phyloP scores from a whole-genome alignment of 2,797 vertebrate species.

The Scyliorhinus canicula region DNA sequence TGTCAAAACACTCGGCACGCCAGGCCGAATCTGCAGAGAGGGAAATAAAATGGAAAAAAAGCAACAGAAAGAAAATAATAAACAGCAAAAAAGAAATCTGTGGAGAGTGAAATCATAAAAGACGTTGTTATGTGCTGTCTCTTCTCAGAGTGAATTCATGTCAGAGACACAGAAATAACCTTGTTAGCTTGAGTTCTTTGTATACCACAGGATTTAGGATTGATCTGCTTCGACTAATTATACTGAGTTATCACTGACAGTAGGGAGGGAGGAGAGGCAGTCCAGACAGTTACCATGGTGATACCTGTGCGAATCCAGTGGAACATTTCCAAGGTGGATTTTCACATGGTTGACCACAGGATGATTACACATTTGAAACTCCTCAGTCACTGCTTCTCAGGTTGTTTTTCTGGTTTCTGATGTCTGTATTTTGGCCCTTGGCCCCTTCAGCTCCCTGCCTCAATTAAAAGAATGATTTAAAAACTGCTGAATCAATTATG shows the following conservation, averaged over 20 bases:
- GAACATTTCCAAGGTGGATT: not conserved
- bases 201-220: not conserved
- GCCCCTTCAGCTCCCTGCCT: not conserved
- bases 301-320: not conserved
- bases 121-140: no score
- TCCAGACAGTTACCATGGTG: not conserved
- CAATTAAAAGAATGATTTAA: not conserved
- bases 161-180: not conserved
- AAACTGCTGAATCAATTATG: not conserved
- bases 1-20: not conserved
- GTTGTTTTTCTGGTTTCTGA: not conserved
- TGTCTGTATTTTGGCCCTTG: not conserved
- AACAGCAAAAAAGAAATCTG: not conserved
- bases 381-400: not conserved
- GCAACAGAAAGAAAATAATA: not conserved
- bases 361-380: conserved; percentile 26
- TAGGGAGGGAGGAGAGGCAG: not conserved
- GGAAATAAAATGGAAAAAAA: not conserved
- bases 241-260: not conserved
- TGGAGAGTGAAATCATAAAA: not conserved
- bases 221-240: not conserved
- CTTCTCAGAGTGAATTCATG: not conserved
- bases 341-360: not conserved
- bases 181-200: not conserved
- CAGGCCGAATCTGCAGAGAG: not conserved